phyloP scores from a whole-genome alignment of 2,797 vertebrate genomes.

The Clamator glandarius region DNA sequence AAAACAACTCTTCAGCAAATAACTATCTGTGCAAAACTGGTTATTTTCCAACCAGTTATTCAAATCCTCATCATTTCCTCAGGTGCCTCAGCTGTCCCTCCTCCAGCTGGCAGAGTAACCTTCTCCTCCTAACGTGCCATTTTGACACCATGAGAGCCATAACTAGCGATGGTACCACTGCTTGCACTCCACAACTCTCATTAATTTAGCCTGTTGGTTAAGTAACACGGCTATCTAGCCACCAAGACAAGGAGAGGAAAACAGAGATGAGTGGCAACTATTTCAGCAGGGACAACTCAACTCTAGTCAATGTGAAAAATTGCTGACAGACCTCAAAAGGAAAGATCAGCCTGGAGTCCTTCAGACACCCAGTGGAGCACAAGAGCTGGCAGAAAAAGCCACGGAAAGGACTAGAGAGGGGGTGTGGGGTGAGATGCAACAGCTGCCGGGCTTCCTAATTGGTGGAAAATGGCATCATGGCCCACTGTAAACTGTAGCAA shows the following conservation, averaged over 20 bases:
- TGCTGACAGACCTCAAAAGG: background rate
- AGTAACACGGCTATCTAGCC: background rate
- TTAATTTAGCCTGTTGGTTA: no score
- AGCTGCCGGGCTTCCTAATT: slow-evolving; percentile 4
- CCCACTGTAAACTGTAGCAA: background rate
- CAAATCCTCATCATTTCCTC: background rate
- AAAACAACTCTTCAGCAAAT: background rate
- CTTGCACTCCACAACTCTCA: background rate
- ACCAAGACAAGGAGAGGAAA: background rate
- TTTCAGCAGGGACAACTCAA: background rate
- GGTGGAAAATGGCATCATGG: slow-evolving; percentile 19
- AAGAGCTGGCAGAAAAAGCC: background rate
- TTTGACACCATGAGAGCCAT: background rate
- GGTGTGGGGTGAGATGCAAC: background rate
- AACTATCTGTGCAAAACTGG: background rate
- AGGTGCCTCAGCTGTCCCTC: background rate
- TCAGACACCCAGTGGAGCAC: background rate
- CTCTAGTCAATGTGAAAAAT: background rate
- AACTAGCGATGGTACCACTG: fast-evolving
- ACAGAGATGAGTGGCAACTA: background rate
- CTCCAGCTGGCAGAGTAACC: background rate
- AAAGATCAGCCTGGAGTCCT: background rate
- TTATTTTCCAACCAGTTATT: background rate
- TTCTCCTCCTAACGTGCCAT: fast-evolving
- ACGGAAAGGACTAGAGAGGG: background rate